Evolutionary conservation across 2,888 invertebrate species (phyloP), one percentile per base, ranked within the genome.

Genomic region (Calephelis perditalis): DNA sequence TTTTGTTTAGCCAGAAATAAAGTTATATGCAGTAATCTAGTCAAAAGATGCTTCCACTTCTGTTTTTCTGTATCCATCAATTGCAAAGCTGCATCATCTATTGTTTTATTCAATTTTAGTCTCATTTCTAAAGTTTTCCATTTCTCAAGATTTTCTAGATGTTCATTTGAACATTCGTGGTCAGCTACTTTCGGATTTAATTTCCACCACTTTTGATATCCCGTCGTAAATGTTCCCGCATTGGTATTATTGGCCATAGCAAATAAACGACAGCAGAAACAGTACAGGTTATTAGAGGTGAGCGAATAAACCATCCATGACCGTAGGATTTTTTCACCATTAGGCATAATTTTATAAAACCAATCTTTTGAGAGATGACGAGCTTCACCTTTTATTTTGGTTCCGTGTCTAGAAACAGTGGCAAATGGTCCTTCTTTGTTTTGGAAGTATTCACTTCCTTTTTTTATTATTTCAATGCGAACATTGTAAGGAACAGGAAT

Each of bases 401-500:
- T 40, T 43, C 52, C 57, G 47, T 62, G 56, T 36, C 54, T 15
- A 61, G 52, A 57, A 52, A 62, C 56, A 59, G 59, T 60, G 43
- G 59, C 36, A 60, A 62, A 60, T 46, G 58, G 60, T 55, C 57
- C 60, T 58, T 58, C 44, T 60, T 55, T 63, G 60, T 63, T 63
- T 55, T 63, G 60, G 58, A 63, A 63, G 58, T 60, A 47, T 58
- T 63, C 60, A 63, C 49, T 58, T 52, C 58, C 60, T 55, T 60
- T 63, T 58, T 63, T 55, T 60, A 58, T 63, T 57, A 60, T 63
- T n/a, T 60, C 57, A 61, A 63, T 60, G 43, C 57, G 63, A 63
- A 57, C 57, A 60, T 62, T 59, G 47, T 59, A 40, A 36, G 47
- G 59, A 59, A 59, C 62, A 5, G 58, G 57, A 57, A 62, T 49